Base-by-base conservation (phyloP, 2,888 invertebrate genomes). In the Perithous albicinctus region DNA sequence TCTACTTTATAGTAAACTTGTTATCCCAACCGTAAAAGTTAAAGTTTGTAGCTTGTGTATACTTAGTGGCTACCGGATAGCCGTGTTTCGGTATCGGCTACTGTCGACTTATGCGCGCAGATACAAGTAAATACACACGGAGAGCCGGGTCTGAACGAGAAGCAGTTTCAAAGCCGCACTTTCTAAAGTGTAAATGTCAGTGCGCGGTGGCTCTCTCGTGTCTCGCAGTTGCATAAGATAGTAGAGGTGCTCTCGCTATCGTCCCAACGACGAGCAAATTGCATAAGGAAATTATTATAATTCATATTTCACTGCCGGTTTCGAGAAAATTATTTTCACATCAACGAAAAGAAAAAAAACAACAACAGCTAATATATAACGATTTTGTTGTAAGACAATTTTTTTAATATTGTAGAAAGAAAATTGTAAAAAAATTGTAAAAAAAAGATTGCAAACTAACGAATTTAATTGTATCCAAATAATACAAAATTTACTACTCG, bases 111-210 rank as follows among this genome's bases (percentile, higher is more conserved):
- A 43, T 29, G 35, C 32, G 41, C 35, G 48, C 72, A 72, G 82
- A 79, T 76, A 78, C 75, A 59, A 78, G 74, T 64, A 54, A n/a
- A 35, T 43, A 72, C 26, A 43, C 59, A 48, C 64, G 43, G 56
- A 6, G 29, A 72, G 54, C 38, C 66, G 75, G 38, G 61, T 12
- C 26, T 35, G 63, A 73, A 72, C 76, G 82, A 86, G 86, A 86
- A 83, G 84, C 82, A 77, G 84, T 78, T 41, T 64, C 63, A 67
- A 41, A 64, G 73, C 78, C 79, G 79, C 86, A 92, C 92, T 92
- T 92, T 92, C 92, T 92, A 92, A 92, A 92, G 86, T 88, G 89
- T 91, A 91, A 92, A 92, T 91, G 91, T 92, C 90, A 91, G 88
- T 86, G 74, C 75, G 80, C 76, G 82, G 76, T 80, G 77, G 67